A percentile compares a stretch with the other conserved stretches of the same genome.
Evolutionary conservation across 1,140 invertebrate genomes (phyloP).

Genomic region (Armadillidium nasatum): DNA sequence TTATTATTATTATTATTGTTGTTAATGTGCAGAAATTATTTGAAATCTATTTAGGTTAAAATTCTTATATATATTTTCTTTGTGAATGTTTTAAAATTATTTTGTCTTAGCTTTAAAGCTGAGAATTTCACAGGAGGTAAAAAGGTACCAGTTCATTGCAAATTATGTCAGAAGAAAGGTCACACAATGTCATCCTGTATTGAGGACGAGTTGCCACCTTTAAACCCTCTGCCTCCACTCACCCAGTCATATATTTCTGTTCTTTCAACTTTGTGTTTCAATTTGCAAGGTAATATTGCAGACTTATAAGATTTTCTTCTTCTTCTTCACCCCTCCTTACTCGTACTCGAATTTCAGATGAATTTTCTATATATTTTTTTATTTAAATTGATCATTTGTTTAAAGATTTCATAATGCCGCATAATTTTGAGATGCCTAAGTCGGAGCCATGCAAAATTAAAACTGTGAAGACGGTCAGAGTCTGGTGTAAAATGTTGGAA

Average conservation of each 20-base stretch:
- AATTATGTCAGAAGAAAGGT: conserved; percentile 55
- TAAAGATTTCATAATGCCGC: too few species aligned
- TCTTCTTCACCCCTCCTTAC: not conserved
- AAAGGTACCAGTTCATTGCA: conserved; percentile 53
- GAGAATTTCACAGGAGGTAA: conserved; percentile 44
- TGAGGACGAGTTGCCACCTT: conserved; percentile 53
- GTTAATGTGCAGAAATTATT: too few species aligned
- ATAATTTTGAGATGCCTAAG: too few species aligned
- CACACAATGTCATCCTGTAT: conserved; percentile 56
- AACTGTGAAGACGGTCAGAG: too few species aligned
- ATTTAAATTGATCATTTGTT: too few species aligned
- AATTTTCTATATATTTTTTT: too few species aligned
- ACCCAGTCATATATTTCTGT: conserved; percentile 43
- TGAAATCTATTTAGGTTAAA: too few species aligned
- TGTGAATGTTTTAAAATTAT: not conserved
- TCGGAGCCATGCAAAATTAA: too few species aligned
- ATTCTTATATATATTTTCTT: too few species aligned
- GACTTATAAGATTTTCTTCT: not conserved
- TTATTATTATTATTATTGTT: too few species aligned
- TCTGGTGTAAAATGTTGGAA: too few species aligned
- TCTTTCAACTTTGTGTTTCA: conserved; percentile 44
- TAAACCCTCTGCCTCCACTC: conserved; percentile 49
- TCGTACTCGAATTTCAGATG: too few species aligned
- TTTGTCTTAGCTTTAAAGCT: conserved; percentile 24
- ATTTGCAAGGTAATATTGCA: conserved; percentile 29